These are phyloP conservation scores for Apamea anceps DNA, from an alignment of 2,888 invertebrate species.

Conservation along the genomic window DNA sequence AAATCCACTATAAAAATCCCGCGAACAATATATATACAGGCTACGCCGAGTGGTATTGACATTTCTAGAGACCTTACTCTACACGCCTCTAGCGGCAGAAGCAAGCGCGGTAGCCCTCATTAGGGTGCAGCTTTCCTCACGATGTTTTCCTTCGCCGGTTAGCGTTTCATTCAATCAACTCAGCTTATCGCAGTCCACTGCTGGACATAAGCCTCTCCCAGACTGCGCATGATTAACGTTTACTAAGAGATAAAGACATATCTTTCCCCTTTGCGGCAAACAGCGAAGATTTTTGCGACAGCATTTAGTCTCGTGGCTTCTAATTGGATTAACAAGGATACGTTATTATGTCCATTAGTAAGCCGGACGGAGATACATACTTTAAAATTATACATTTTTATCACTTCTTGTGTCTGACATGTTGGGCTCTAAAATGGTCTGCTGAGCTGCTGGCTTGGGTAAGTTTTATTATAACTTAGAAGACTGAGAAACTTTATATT, in stretches of 20 bases:
- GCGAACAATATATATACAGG: too few species aligned
- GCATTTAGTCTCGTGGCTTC: not conserved
- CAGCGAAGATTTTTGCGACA: not conserved
- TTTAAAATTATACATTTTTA: not conserved
- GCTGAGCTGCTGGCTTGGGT: not conserved
- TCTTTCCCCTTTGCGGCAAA: not conserved
- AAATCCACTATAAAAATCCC: too few species aligned
- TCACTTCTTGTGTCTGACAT: not conserved
- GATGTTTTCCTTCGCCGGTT: not conserved
- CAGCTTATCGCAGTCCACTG: too few species aligned
- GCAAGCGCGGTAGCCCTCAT: too few species aligned
- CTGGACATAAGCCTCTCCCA: too few species aligned
- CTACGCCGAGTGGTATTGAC: too few species aligned
- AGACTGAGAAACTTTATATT: not conserved
- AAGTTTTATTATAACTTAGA: too few species aligned
- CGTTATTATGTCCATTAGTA: not conserved
- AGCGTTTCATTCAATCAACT: not conserved
- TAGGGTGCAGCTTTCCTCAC: too few species aligned
- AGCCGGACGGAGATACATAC: conserved; percentile 16
- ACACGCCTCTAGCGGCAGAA: too few species aligned
- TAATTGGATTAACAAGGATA: conserved; percentile 8
- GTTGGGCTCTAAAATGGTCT: not conserved
- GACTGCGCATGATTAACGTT: not conserved
- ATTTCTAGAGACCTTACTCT: too few species aligned
- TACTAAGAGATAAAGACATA: not conserved